Evolutionary conservation across 92 coral and sea anemone genomes (phyloP), one percentile per base, ranked within the genome.

Genomic region (Bergia sp.): DNA sequence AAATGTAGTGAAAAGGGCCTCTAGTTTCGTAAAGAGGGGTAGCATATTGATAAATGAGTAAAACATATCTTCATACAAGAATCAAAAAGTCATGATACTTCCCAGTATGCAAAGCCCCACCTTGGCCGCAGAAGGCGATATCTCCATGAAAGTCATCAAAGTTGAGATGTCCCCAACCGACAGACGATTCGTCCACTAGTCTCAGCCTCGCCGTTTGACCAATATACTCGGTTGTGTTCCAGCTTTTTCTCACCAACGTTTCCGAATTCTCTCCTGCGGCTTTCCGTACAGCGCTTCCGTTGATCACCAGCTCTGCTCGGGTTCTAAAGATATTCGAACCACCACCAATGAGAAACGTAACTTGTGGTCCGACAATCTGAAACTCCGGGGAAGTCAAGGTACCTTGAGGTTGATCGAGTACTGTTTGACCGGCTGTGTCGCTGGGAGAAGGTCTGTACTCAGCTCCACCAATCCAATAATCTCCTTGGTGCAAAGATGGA

Each of bases 101-200:
- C 29, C 29, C 29, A 29, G 29, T 29, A 29, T 65, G n/a, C 0
- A 11, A 15, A 65, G 53, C 42, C 81, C 6, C 20, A 81, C 85
- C 74, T 81, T 61, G 66, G 29, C 41, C 37, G 85, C 85, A 81
- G 73, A 81, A 81, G 18, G 73, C 85, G 37, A 81, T 42, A 36
- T 81, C 85, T 38, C 85, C 85, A 1, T 66, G 85, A 39, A 81
- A 81, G 66, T 81, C 85, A 57, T 81, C 85, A 81, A 81, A 81
- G 40, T 81, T 81, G 36, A 81, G 29, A 81, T 81, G 85, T 61
- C 73, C 85, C 85, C 85, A 81, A 1, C 50, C 39, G 12, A 29
- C 73, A 65, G 37, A 9, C 4, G 1, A 12, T 7, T 18, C 16
- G 40, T 81, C 85, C 50, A 18, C 42, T 39, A 81, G 37, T 43